Percentiles rank a stretch among this genome's conserved stretches.
Conservation (phyloP, 1,140 invertebrate genomes). For the Bursaphelenchus mucronatus region DNA sequence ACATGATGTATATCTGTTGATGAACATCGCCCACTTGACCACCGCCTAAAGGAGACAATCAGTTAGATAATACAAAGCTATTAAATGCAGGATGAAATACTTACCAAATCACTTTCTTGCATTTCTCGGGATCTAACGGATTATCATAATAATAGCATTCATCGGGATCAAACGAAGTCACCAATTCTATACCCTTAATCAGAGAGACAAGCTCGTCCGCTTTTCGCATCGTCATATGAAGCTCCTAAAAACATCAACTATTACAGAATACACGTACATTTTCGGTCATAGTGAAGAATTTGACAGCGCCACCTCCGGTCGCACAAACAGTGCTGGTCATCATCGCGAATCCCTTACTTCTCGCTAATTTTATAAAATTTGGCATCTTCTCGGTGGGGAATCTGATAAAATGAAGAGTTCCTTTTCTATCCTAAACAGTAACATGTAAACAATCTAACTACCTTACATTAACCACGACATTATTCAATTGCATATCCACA, state of each 20-base stretch:
- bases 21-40: conserved; percentile 40
- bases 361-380: conserved; percentile 85
- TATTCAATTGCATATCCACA: conserved; percentile 75
- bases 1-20: background rate
- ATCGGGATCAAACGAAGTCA: conserved; percentile 78
- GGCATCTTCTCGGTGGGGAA: conserved; percentile 94
- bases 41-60: conserved; percentile 34
- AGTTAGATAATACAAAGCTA: background rate
- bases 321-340: conserved; percentile 91
- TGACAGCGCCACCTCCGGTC: conserved; percentile 94
- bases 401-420: conserved; percentile 92
- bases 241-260: conserved; percentile 69
- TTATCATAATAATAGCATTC: conserved; percentile 84
- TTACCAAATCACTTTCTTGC: conserved; percentile 67
- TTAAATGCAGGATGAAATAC: background rate
- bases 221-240: conserved; percentile 87
- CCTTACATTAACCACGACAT: conserved; percentile 71
- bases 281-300: conserved; percentile 89
- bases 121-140: conserved; percentile 71
- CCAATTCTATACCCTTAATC: conserved; percentile 87
- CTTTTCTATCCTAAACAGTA: conserved; percentile 69
- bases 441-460: background rate
- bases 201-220: conserved; percentile 93
- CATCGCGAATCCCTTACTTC: conserved; percentile 88
- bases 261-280: conserved; percentile 66